Evolutionary conservation across 37 sponge, comb jelly and placozoan species (phyloP), one percentile per base, ranked within the genome.

Genomic region (Chondrilla cf. caribensis): DNA sequence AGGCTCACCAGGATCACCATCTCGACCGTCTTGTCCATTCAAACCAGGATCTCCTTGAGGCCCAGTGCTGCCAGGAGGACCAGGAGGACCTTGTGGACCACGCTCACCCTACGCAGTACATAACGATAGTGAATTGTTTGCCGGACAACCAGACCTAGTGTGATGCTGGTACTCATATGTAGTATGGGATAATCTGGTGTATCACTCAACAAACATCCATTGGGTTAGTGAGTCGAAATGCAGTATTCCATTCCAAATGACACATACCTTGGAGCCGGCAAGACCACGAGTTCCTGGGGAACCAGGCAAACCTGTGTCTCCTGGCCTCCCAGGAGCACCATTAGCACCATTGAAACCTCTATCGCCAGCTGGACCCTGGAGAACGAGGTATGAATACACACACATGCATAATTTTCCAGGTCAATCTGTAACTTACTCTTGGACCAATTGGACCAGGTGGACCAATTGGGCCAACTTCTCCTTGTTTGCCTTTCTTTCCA

Each of bases 331-430:
- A 35, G 79, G 66, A 3, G 40, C 37, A 38, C 91, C 91, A 58
- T 82, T 73, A n/a, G 51, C 58, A 41, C 91, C 91, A 76, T 79
- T 76, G 70, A 44, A 72, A 38, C 87, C 87, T 54, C 79, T n/a
- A 3, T 82, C 29, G 40, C 91, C 91, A 71, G 87, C 77, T 28
- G 80, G 36, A 47, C 91, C 91, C 84, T 86, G 43, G n/a, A 73
- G 31, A 36, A 38, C 41, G 2, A 77, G 8, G 43, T 39, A 55
- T 28, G 32, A 54, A 25, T 0, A 78, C 35, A 78, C 29, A 72
- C 44, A 39, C 77, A 24, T 18, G 18, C 65, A 28, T 80, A 32
- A n/a, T 66, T 66, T 33, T 21, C 70, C 70, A 22, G 7, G 11
- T 47, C 11, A 57, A 39, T 21, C 17, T 24, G 39, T 21, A 17